Evolutionary conservation across 2,888 invertebrate species (phyloP).

Genomic region (Patella ulyssiponensis): DNA sequence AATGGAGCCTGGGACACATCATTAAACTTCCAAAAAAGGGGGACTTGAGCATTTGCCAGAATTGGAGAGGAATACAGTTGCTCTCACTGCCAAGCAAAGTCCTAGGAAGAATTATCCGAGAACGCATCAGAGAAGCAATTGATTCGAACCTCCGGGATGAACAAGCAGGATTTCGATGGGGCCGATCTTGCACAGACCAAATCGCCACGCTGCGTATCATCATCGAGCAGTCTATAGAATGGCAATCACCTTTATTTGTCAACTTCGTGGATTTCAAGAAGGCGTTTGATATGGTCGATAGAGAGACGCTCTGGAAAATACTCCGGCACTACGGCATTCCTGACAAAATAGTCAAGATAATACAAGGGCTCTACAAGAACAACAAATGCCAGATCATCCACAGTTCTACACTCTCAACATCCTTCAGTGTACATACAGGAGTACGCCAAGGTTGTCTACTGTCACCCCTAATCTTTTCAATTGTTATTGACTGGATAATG

Average conservation of each 20-base stretch:
- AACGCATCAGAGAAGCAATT: conserved; percentile 14
- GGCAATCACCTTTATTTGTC: conserved; percentile 32
- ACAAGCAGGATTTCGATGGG: conserved; percentile 36
- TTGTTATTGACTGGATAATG: no score
- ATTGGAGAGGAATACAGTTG: conserved; percentile 36
- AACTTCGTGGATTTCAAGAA: conserved; percentile 36
- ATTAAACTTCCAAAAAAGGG: no score
- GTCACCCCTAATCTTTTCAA: no score
- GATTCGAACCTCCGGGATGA: conserved; percentile 21
- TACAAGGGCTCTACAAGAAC: no score
- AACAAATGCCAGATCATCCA: no score
- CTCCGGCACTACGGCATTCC: no score
- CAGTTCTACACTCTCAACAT: no score
- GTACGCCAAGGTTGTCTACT: no score
- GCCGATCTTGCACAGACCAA: no score
- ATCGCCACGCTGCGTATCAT: conserved; percentile 32
- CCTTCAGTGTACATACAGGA: no score
- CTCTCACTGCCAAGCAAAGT: conserved; percentile 33
- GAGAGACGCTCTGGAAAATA: conserved; percentile 30
- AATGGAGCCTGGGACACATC: no score
- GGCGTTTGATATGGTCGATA: conserved; percentile 29
- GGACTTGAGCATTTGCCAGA: conserved; percentile 6
- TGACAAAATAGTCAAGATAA: no score
- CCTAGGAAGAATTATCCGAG: conserved; percentile 13
- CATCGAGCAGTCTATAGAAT: conserved; percentile 35